Base-by-base conservation (phyloP, 2,113 vertebrate species). In the Pterocles gutturalis region DNA sequence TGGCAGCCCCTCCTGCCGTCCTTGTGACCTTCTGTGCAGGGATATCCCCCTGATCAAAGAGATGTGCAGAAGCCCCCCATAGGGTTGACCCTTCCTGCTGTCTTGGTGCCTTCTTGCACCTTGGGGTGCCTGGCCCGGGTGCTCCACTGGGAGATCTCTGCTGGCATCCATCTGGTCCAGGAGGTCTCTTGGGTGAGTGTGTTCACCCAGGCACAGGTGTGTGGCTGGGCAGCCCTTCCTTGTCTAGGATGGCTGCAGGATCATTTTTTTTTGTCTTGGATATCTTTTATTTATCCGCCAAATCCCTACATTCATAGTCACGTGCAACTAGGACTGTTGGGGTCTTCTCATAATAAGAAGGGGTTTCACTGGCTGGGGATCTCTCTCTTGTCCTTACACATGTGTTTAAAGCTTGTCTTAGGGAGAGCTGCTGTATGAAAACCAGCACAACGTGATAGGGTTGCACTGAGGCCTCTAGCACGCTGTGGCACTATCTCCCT, bases 281-380 rank as follows among this genome's bases (percentile, higher is more conserved):
- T 80, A 5, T 38, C 28, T 79, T 85, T 34, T n/a, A 51, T 62
- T 55, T 87, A 28, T 33, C 4, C 0, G 0, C 22, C 3, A 3
- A 62, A 54, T 46, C 28, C 4, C 2, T 18, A 7, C 4, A 0
- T 69, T 62, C 9, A 1, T 31, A 38, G 55, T 67, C 17, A 17
- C 0, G 1, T n/a, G 33, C 6, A 38, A 7, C 18, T 57, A 11
- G 21, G 18, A 64, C 8, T 0, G 1, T 53, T 24, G 12, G 7
- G 77, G 12, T 31, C 13, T 71, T 79, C 41, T 72, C 7, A 0
- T 31, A 34, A 0, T 31, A 34, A 49, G 29, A 36, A n/a, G 28
- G 10, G 51, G 8, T 80, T 70, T 86, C 25, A 4, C 31, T 80
- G 33, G 17, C 36, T 86, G 41, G 20, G 12, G 2, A 4, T 12